Conservation (phyloP, 2,888 invertebrate species). For the Dryocosmus kuriphilus region DNA sequence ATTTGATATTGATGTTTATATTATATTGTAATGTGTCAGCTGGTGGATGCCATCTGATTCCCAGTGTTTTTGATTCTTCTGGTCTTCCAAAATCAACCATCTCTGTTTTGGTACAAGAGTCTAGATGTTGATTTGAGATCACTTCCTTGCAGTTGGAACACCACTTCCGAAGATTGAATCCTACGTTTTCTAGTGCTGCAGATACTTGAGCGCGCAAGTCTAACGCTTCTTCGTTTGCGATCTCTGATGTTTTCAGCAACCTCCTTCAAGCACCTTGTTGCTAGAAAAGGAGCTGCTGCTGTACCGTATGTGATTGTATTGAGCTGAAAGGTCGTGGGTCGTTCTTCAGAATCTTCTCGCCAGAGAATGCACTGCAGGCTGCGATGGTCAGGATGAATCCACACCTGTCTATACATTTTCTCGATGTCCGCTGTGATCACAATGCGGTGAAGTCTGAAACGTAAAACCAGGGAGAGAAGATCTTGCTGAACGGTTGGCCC, state of each 20-base stretch:
- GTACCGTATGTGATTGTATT: not conserved
- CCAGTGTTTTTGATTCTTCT: not conserved
- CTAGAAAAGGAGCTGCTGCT: not conserved
- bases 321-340: not conserved
- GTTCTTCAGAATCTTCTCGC: not conserved
- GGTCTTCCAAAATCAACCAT: not conserved
- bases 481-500: constrained; percentile 39
- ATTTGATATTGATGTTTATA: not conserved
- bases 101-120: not conserved
- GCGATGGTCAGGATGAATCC: constrained; percentile 2
- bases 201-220: not conserved
- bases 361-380: constrained; percentile 34
- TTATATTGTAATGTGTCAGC: not conserved
- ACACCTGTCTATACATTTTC: constrained; percentile 31
- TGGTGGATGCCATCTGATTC: constrained; percentile 5
- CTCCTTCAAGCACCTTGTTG: not conserved
- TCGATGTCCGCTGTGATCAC: not conserved
- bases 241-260: not conserved
- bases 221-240: not conserved
- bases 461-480: not conserved
- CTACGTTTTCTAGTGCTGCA: not conserved
- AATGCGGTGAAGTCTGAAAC: not conserved
- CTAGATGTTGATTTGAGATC: not conserved
- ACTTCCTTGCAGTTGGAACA: not conserved
- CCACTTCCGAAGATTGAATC: constrained; percentile 36